Conservation (phyloP, 2,797 vertebrate species). For the Taeniopygia guttata region DNA sequence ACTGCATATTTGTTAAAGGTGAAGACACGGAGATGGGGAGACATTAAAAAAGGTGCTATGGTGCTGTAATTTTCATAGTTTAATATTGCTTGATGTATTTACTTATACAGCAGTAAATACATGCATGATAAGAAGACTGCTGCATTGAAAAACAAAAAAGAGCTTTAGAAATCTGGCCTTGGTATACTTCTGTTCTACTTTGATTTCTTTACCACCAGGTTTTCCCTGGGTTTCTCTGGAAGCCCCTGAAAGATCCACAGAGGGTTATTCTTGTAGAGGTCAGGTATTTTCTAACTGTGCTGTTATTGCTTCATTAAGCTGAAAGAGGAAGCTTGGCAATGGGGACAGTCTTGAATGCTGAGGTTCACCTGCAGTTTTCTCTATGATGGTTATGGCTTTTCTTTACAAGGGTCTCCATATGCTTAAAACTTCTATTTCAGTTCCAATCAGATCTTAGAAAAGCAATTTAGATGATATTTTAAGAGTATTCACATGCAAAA, state of each 20-base stretch:
- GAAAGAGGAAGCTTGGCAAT: neutral
- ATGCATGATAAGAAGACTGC: neutral
- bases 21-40: neutral
- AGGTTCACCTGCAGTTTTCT: neutral
- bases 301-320: neutral
- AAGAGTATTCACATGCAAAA: neutral
- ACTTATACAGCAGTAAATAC: neutral
- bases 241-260: neutral
- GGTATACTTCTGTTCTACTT: neutral
- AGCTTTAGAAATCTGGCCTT: neutral
- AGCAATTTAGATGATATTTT: neutral
- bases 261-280: neutral
- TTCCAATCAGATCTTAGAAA: neutral
- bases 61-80: neutral
- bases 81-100: neutral
- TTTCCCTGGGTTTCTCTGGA: neutral
- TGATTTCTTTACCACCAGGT: neutral
- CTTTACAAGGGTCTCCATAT: neutral
- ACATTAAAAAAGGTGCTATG: neutral
- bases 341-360: neutral
- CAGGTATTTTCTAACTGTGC: neutral
- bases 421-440: neutral
- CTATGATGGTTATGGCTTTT: neutral
- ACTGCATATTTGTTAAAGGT: neutral
- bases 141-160: neutral